These are phyloP conservation scores for Sardina pilchardus DNA, from an alignment of 2,113 vertebrate genomes.

Conservation along the genomic window DNA sequence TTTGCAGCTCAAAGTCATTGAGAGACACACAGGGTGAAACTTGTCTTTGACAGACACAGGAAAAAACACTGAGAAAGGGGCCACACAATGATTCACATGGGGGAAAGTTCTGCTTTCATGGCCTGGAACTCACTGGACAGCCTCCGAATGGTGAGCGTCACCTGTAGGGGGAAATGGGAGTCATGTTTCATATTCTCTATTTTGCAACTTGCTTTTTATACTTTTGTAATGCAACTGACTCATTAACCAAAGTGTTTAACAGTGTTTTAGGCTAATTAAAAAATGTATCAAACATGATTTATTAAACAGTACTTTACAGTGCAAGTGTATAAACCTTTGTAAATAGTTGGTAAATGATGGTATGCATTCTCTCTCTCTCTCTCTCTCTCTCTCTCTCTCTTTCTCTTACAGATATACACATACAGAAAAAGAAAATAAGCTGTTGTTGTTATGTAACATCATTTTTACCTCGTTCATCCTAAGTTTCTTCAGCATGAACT, in stretches of 20 bases:
- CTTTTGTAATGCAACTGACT: background rate
- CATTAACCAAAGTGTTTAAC: no score
- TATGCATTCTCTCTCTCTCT: no score
- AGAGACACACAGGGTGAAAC: background rate
- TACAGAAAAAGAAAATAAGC: background rate
- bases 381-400: background rate
- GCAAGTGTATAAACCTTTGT: no score
- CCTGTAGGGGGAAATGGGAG: background rate
- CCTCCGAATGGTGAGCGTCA: background rate
- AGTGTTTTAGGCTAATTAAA: no score
- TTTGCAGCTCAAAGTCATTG: no score
- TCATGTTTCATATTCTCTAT: background rate
- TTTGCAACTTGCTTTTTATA: background rate
- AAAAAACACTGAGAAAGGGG: background rate
- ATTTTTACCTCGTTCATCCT: conserved; percentile 74
- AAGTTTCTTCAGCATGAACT: conserved; percentile 72
- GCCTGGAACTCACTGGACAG: background rate
- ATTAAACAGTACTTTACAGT: no score
- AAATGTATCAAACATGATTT: no score
- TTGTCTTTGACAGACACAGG: background rate
- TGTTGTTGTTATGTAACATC: background rate
- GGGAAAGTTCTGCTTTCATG: background rate
- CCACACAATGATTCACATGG: background rate
- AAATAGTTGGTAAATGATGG: no score
- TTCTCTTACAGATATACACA: background rate